Conservation (phyloP, 2,888 invertebrate genomes). For the Cynaeus angustus region DNA sequence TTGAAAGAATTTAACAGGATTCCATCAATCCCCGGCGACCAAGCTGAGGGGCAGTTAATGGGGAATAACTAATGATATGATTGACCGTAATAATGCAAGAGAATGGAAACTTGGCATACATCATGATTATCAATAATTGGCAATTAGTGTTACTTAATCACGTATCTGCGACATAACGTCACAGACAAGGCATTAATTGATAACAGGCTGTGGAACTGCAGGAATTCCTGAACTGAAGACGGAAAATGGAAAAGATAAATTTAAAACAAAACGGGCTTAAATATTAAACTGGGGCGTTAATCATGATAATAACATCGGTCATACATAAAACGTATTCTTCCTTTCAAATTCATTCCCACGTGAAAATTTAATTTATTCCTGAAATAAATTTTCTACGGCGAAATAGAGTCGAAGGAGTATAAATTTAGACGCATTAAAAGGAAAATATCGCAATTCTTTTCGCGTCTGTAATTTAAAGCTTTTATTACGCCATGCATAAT, state of each 20-base stretch:
- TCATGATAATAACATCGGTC: slow-evolving; percentile 38
- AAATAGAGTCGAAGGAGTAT: slow-evolving; percentile 46
- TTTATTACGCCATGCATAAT: slow-evolving; percentile 39
- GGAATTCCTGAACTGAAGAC: slow-evolving; percentile 18
- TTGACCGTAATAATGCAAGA: slow-evolving; percentile 39
- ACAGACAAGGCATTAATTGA: slow-evolving; percentile 45
- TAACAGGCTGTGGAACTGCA: slow-evolving; percentile 24
- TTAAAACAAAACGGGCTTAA: slow-evolving; percentile 33
- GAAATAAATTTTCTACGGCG: slow-evolving; percentile 48
- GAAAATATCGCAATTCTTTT: slow-evolving; percentile 48
- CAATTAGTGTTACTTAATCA: slow-evolving; percentile 51
- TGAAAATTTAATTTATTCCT: slow-evolving; percentile 58
- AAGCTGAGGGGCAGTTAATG: slow-evolving; percentile 2
- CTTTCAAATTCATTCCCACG: slow-evolving; percentile 54
- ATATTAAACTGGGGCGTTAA: slow-evolving; percentile 28
- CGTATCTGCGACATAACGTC: slow-evolving; percentile 34
- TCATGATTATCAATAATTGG: slow-evolving; percentile 50
- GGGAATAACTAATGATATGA: slow-evolving; percentile 29
- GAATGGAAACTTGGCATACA: slow-evolving; percentile 39
- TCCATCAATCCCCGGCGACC: slow-evolving; percentile 6
- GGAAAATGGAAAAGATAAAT: slow-evolving; percentile 24
- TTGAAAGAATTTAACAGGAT: slow-evolving; percentile 4
- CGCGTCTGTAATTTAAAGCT: slow-evolving; percentile 45
- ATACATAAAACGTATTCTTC: slow-evolving; percentile 41
- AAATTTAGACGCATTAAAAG: slow-evolving; percentile 47